These are phyloP conservation scores for Pantherophis alleghaniensis DNA, from an alignment of 2,797 vertebrate genomes.

Conservation along the genomic window DNA sequence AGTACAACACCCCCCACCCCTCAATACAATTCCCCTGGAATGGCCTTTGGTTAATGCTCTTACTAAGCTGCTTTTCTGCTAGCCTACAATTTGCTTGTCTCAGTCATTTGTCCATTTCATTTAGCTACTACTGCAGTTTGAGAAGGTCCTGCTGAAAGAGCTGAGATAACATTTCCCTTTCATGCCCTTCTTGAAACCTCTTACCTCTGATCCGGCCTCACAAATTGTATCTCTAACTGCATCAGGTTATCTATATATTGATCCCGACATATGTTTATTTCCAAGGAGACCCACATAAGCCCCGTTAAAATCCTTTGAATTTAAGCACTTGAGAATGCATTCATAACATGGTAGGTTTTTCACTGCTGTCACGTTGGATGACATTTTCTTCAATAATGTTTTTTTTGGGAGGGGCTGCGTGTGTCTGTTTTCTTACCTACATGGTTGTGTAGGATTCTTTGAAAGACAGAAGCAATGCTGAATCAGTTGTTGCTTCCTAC, in stretches of 20 bases:
- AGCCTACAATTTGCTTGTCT: background rate
- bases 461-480: background rate
- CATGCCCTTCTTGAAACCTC: background rate
- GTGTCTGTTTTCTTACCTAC: background rate
- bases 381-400: background rate
- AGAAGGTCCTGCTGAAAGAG: background rate
- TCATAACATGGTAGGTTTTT: background rate
- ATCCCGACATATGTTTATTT: background rate
- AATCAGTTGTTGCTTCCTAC: background rate
- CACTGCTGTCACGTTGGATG: background rate
- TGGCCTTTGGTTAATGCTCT: background rate
- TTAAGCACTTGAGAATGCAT: background rate
- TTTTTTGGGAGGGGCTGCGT: background rate
- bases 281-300: background rate
- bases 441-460: background rate
- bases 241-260: background rate
- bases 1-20: background rate
- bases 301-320: background rate
- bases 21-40: background rate
- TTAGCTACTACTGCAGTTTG: background rate
- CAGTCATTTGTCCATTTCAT: background rate
- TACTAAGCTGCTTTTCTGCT: background rate
- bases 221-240: background rate
- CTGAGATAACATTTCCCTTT: background rate
- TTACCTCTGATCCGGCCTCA: background rate